phyloP scores from a whole-genome alignment of 2,113 vertebrate genomes.

The Campylorhamphus procurvoides region DNA sequence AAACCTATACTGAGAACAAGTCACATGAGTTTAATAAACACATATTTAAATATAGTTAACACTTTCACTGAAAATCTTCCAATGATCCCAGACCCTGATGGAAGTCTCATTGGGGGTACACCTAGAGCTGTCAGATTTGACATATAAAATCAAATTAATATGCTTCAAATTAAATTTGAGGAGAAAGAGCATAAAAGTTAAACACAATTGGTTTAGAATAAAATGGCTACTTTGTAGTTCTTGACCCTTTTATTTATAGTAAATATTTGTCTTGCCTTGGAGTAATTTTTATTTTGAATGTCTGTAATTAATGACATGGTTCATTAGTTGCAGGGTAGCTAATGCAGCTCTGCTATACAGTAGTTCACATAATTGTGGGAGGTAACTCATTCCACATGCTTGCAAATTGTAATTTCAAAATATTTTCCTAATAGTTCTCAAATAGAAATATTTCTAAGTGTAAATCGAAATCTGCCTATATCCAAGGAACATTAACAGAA shows the following conservation, averaged over 20 bases:
- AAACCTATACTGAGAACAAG: not conserved
- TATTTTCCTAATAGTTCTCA: conserved; percentile 64
- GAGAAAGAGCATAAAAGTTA: conserved; percentile 36
- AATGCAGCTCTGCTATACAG: conserved; percentile 55
- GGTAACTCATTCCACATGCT: conserved; percentile 76
- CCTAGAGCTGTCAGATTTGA: conserved; percentile 31
- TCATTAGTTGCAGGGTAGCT: conserved; percentile 70
- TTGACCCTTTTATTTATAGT: conserved; percentile 72
- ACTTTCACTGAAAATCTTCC: not conserved
- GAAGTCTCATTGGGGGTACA: not conserved
- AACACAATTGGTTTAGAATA: conserved; percentile 62
- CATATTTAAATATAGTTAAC: not conserved
- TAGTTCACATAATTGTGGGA: conserved; percentile 66
- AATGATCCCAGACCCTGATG: not conserved
- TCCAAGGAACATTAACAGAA: conserved; percentile 34
- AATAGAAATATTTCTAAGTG: conserved; percentile 63
- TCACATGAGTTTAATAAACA: not conserved
- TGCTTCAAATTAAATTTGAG: conserved; percentile 62
- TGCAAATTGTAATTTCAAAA: conserved; percentile 53
- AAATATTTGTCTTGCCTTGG: conserved; percentile 68
- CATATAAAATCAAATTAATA: conserved; percentile 62
- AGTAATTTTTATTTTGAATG: conserved; percentile 73
- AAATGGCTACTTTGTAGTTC: conserved; percentile 66
- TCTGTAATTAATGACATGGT: conserved; percentile 81
- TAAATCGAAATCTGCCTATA: conserved; percentile 51